These are phyloP conservation scores for Pampusana beccarii DNA, from an alignment of 2,113 vertebrate genomes.

Conservation along the genomic window DNA sequence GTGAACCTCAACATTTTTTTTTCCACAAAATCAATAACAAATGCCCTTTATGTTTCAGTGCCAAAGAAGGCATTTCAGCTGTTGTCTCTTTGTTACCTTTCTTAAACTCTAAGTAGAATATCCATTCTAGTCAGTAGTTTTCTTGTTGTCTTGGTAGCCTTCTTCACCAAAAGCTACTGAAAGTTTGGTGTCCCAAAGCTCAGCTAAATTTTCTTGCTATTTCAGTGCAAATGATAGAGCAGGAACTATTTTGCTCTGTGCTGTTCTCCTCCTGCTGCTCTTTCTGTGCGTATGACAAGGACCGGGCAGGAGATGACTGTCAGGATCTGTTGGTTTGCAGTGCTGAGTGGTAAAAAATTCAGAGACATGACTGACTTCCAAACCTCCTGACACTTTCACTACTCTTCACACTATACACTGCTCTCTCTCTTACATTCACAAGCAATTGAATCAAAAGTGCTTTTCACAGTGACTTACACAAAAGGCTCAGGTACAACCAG, in stretches of 20 bases:
- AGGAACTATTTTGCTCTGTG: not conserved
- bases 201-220: not conserved
- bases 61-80: not conserved
- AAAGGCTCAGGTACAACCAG: accelerated
- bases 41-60: not conserved
- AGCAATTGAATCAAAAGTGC: not conserved
- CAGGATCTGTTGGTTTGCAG: not conserved
- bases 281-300: not conserved
- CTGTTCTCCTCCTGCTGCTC: not conserved
- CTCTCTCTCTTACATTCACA: not conserved
- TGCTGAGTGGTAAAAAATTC: not conserved
- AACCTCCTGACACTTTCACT: not conserved
- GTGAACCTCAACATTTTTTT: not conserved
- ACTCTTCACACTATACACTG: not conserved
- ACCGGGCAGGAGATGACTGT: not conserved
- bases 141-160: not conserved
- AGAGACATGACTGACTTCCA: not conserved
- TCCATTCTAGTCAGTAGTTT: not conserved
- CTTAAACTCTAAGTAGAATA: not conserved
- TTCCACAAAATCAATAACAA: not conserved
- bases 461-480: not conserved
- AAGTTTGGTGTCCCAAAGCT: not conserved
- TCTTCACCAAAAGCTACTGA: not conserved
- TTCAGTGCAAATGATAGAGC: not conserved
- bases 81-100: not conserved